Evolutionary conservation across 2,888 invertebrate species (phyloP), one percentile per base, ranked within the genome.

Genomic region (Scelioninae gen. 2): DNA sequence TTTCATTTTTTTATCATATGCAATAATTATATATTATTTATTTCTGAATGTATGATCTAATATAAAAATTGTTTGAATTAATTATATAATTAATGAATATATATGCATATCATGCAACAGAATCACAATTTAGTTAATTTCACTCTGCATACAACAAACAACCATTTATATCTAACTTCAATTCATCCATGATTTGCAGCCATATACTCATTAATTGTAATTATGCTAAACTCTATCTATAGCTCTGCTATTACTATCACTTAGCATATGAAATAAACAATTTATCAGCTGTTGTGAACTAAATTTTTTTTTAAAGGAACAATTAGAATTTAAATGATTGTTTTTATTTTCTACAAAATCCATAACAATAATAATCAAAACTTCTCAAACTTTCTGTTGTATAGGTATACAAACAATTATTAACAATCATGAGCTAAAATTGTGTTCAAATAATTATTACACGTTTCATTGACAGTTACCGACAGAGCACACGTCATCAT

Each of bases 401-500:
- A 31, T 9, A 9, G 4, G 4, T 31, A 9, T 4, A 5, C 9
- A 31, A 31, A 9, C 7, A 31, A 31, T 2, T 31, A 9, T 31
- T 9, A 31, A 43, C 2, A 4, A 16, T n/a, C n/a, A n/a, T n/a
- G n/a, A n/a, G n/a, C n/a, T n/a, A n/a, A n/a, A n/a, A n/a, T n/a
- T n/a, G n/a, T n/a, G n/a, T n/a, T n/a, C n/a, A n/a, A 31, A 19
- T 6, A 15, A 31, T 2, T 6, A 6, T 39, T 43, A 13, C 43
- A 55, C 18, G 45, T 58, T 60, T 25, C 22, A 16, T 22, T 48
- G 16, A 13, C 11, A 48, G 5, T 68, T 69, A 61, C 55, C 61
- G 55, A 69, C 69, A n/a, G 61, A 61, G 61, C 33, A 69, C 55
- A 61, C 69, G 69, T 69, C 68, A 69, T 39, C 68, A 60, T 46